Base-by-base conservation (phyloP, 2,113 vertebrate genomes). In the Daubentonia madagascariensis region DNA sequence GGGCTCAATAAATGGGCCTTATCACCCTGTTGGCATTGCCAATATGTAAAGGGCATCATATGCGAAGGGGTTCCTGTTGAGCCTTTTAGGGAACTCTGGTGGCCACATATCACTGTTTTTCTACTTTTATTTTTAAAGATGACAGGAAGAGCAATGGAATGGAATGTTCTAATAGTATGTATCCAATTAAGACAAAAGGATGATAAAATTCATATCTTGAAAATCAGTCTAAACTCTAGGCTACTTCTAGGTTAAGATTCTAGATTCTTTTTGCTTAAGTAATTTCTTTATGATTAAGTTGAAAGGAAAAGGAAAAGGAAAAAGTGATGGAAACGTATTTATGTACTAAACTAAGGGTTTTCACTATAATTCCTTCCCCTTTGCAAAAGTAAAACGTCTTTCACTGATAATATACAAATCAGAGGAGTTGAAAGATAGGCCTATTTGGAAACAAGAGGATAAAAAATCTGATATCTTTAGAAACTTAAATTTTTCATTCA, bases 401-500 rank as follows among this genome's bases (percentile, higher is more conserved):
- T 87, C 40, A 76, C 25, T 70, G 57, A 85, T 67, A 85, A 65
- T 72, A 25, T n/a, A 65, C 14, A 72, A 65, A 90, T 80, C 61
- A 57, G 63, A 73, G 22, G 43, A 80, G 28, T 32, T 61, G 9
- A 65, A 88, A 75, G n/a, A 65, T 54, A 59, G 37, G 57, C 11
- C 40, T 78, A 1, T 75, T 89, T 79, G 9, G 61, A 92, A 97
- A 78, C 17, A 83, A 37, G 20, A 54, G 61, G 43, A 35, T 81
- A 88, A 95, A 28, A 57, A n/a, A 50, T 68, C 68, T 70, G 14
- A 75, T 80, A 73, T 75, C 30, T 50, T 96, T 84, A 87, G 40
- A 80, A 92, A 83, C 9, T 96, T 94, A 78, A 89, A 70, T 9
- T 95, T 93, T 96, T 87, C 70, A 92, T 91, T 92, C 67, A 96